Base-by-base conservation (phyloP, 2,797 vertebrate species). In the Diceros bicornis region DNA sequence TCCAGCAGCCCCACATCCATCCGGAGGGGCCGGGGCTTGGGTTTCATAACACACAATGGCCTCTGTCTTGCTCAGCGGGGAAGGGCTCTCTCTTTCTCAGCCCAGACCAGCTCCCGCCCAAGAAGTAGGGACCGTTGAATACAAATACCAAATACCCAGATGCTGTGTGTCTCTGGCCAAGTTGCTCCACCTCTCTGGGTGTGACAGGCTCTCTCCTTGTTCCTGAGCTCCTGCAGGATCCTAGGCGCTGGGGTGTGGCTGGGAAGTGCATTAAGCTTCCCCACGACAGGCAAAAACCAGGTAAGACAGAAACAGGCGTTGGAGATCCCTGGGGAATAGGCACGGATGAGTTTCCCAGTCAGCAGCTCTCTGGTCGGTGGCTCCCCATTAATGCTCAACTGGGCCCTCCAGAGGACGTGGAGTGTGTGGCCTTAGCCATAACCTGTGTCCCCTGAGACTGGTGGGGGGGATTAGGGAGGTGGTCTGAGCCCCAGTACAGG, bases 1-100 rank as follows among this genome's bases (percentile, higher is more conserved):
- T 94, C 59, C 2, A 1, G 9, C 0, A 2, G 68, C 84, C 92
- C 27, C 69, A 52, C 55, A 8, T 79, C 92, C 75, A 17, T 14
- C 62, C 0, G 0, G 62, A 88, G 57, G 61, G 71, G 78, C 78
- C 64, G 7, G 0, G 8, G 78, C 68, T 96, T 82, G 64, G 57
- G 82, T 91, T 97, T 96, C 93, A 52, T 23, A 23, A 29, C 61
- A 93, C 71, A 97, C 93, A 96, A 90, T 61, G 84, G 84, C 79
- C 91, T 94, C 96, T 97, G 94, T 97, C 91, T 85, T 0, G 3
- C 93, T 23, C 92, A 16, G 94, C 7, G 47, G 91, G 97, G 59
- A 68, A 61, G 34, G 57, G 12, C 52, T 52, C 37, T 32, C 27
- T 72, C 66, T 25, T 25, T 21, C 37, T 32, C 10, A 1, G 72